Conservation (phyloP, 2,888 invertebrate species). For the Patella pellucida region DNA sequence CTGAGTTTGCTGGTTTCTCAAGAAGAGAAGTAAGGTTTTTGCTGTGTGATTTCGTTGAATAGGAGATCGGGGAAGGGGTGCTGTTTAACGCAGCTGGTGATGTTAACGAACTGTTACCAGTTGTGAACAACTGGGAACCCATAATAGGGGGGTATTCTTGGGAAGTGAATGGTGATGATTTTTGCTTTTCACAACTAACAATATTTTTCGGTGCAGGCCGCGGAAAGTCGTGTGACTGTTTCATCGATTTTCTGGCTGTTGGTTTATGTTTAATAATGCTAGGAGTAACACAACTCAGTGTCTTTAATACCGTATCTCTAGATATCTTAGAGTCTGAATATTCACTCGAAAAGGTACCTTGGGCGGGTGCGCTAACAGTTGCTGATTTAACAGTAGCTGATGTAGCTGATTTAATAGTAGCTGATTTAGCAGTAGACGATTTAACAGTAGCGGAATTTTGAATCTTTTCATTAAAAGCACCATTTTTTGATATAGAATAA, state of each 20-base stretch:
- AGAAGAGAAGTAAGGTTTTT: neutral
- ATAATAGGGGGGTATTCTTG: neutral
- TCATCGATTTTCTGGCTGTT: neutral
- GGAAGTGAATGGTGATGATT: neutral
- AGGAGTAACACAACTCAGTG: neutral
- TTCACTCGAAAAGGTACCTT: neutral
- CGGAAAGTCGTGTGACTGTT: neutral
- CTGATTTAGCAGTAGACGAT: neutral
- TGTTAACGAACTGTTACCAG: too few relatives aligned
- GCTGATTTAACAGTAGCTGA: neutral
- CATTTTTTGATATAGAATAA: constrained; percentile 33
- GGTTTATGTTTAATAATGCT: neutral
- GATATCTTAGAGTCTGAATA: neutral
- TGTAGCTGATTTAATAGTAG: too few relatives aligned
- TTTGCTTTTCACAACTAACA: neutral
- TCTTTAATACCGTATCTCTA: constrained; percentile 10
- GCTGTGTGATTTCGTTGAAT: neutral
- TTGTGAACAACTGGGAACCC: neutral
- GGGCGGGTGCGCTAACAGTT: neutral
- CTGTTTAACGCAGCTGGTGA: neutral
- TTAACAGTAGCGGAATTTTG: neutral
- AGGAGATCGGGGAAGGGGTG: neutral
- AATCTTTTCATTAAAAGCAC: constrained; percentile 25
- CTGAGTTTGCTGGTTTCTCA: neutral
- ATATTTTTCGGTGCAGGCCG: neutral